Evolutionary conservation across 2,888 invertebrate genomes (phyloP).

Genomic region (Athalia cordata): DNA sequence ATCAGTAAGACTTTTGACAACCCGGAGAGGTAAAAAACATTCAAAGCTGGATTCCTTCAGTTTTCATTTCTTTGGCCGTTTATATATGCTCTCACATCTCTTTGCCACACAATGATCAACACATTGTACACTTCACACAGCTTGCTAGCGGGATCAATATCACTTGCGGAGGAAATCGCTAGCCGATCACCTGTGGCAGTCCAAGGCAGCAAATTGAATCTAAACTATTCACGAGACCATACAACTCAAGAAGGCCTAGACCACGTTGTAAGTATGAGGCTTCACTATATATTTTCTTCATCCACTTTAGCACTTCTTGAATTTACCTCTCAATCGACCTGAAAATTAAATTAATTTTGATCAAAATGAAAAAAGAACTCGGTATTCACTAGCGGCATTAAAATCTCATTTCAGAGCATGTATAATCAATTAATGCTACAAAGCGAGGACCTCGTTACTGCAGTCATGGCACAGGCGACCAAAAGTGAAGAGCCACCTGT

Average conservation of each 20-base stretch:
- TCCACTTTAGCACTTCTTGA: not conserved
- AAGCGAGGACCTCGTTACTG: conserved; percentile 91
- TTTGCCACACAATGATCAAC: not conserved
- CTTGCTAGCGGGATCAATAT: conserved; percentile 83
- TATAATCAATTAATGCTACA: conserved; percentile 92
- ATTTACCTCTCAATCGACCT: conserved; percentile 39
- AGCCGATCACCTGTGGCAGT: conserved; percentile 95
- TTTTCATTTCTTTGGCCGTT: too few relatives aligned
- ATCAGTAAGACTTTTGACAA: conserved; percentile 86
- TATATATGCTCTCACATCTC: too few relatives aligned
- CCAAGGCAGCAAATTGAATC: conserved; percentile 89
- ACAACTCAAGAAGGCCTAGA: conserved; percentile 91
- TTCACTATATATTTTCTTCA: not conserved
- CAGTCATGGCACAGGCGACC: conserved; percentile 84
- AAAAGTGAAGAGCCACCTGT: conserved; percentile 81
- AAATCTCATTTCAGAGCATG: conserved; percentile 78
- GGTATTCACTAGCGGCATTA: conserved; percentile 46
- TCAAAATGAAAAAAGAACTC: not conserved
- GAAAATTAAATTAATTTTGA: conserved; percentile 40
- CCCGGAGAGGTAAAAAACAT: conserved; percentile 77
- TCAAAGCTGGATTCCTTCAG: too few relatives aligned
- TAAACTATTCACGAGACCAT: conserved; percentile 93
- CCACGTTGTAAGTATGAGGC: conserved; percentile 84
- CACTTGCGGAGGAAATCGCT: conserved; percentile 87
- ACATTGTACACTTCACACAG: conserved; percentile 69